phyloP scores from a whole-genome alignment of 2,113 vertebrate genomes.

The Capricornis sumatraensis region DNA sequence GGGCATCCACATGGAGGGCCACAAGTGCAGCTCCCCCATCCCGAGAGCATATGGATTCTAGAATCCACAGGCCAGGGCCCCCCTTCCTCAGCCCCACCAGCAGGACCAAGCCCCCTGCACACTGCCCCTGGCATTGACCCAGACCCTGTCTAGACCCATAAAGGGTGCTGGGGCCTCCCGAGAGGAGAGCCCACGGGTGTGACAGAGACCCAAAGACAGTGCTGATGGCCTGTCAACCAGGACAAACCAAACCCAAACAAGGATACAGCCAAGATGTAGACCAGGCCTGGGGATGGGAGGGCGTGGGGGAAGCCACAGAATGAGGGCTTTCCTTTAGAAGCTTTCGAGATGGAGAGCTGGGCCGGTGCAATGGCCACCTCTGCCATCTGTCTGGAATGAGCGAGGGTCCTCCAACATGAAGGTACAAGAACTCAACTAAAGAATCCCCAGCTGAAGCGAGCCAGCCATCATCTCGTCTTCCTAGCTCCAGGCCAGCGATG shows the following conservation, averaged over 20 bases:
- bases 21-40: neutral
- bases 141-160: neutral
- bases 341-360: neutral
- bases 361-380: neutral
- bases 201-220: neutral
- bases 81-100: neutral
- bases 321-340: neutral
- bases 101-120: neutral
- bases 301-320: neutral
- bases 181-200: neutral
- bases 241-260: neutral
- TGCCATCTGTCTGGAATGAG: neutral
- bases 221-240: neutral
- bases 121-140: neutral
- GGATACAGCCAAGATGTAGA: neutral
- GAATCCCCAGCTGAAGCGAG: neutral
- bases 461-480: neutral
- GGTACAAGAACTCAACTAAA: neutral
- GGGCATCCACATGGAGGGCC: neutral
- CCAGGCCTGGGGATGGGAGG: neutral
- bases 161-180: neutral
- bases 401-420: neutral
- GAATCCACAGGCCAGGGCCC: neutral
- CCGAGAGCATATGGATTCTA: neutral
- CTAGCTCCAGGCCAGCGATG: neutral